Percentiles rank a stretch among this genome's conserved stretches.
phyloP scores from a whole-genome alignment of 1,140 invertebrate species.

The Drosophila paulistorum region DNA sequence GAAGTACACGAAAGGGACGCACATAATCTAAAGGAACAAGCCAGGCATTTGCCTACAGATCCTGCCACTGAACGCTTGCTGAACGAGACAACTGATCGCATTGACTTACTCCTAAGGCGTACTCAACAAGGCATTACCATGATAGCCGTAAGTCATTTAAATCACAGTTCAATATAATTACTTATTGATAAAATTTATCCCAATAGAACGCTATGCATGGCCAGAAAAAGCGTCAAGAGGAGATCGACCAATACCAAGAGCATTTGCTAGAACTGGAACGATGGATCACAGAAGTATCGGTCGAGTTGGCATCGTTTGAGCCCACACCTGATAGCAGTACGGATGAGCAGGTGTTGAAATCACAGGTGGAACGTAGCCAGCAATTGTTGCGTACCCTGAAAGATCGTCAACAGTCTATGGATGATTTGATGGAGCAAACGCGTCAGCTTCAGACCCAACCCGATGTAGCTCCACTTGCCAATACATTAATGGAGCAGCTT shows the following conservation, averaged over 20 bases:
- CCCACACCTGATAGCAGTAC: slow-evolving; percentile 62
- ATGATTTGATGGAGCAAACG: slow-evolving; percentile 74
- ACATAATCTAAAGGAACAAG: slow-evolving; percentile 59
- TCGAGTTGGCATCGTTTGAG: slow-evolving; percentile 67
- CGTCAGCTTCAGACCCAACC: slow-evolving; percentile 70
- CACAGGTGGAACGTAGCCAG: slow-evolving; percentile 72
- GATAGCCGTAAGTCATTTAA: slow-evolving; percentile 70
- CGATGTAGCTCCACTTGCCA: slow-evolving; percentile 76
- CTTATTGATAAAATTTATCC: slow-evolving; percentile 17
- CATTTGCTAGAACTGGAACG: slow-evolving; percentile 86
- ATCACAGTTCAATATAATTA: neutral
- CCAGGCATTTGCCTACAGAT: slow-evolving; percentile 68
- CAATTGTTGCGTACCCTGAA: slow-evolving; percentile 71
- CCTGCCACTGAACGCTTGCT: slow-evolving; percentile 70
- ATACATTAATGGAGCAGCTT: slow-evolving; percentile 72
- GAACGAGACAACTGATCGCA: slow-evolving; percentile 74
- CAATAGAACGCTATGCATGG: slow-evolving; percentile 84
- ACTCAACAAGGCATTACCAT: slow-evolving; percentile 80
- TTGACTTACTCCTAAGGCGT: slow-evolving; percentile 72
- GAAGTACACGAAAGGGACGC: slow-evolving; percentile 75
- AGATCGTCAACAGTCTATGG: slow-evolving; percentile 76
- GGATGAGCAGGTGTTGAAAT: slow-evolving; percentile 71
- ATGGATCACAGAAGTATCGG: slow-evolving; percentile 84
- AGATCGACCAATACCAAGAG: slow-evolving; percentile 85
- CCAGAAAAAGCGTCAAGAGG: slow-evolving; percentile 84